Conservation (phyloP, 2,113 vertebrate species). For the Romanogobio albipinnatus region DNA sequence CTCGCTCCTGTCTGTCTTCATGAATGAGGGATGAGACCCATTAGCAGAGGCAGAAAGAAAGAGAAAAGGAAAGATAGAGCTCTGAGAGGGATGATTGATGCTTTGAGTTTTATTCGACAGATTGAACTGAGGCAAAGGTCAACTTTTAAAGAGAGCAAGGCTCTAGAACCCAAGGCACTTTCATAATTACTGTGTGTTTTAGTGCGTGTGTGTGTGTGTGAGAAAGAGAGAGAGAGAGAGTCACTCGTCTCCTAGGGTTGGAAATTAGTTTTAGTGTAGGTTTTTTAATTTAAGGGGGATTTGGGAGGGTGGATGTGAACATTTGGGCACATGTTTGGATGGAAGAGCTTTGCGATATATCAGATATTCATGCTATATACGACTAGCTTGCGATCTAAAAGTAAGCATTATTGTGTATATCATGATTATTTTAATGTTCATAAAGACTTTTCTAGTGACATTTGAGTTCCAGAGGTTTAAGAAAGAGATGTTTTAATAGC, state of each 20-base stretch:
- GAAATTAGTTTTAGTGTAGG: conserved; percentile 14
- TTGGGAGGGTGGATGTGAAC: neutral
- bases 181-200: conserved; percentile 47
- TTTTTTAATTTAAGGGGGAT: conserved; percentile 31
- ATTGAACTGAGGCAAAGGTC: conserved; percentile 48
- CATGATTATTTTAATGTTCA: neutral
- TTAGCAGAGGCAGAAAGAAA: conserved; percentile 28
- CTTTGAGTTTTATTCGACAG: conserved; percentile 42
- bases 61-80: conserved; percentile 35
- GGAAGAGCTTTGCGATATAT: neutral
- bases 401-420: neutral
- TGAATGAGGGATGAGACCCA: conserved; percentile 46
- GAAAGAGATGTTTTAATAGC: neutral
- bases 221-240: neutral
- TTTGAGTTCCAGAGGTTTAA: neutral
- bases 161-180: conserved; percentile 44
- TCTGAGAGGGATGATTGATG: conserved; percentile 40
- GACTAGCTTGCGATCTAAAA: neutral
- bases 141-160: conserved; percentile 44
- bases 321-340: neutral
- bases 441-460: neutral
- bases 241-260: conserved; percentile 23
- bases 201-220: neutral
- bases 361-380: neutral
- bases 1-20: conserved; percentile 44